Evolutionary conservation across 2,113 vertebrate species (phyloP).

Genomic region (Anseranas semipalmata): DNA sequence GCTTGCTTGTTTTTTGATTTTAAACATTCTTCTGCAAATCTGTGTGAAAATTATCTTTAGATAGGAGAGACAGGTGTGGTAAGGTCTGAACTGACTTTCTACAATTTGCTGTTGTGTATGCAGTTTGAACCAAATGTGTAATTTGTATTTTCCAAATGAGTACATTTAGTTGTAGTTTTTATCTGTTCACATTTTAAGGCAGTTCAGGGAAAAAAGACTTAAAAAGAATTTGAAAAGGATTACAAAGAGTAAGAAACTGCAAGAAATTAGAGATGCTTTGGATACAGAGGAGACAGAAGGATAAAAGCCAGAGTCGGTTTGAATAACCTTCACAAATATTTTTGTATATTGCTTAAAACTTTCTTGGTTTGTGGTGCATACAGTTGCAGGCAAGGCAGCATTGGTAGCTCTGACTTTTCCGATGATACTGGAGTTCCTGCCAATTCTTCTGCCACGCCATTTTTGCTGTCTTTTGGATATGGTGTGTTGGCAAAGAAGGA

Average conservation of each 20-base stretch:
- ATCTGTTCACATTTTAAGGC: background rate
- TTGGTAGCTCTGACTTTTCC: constrained; percentile 71
- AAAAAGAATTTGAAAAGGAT: background rate
- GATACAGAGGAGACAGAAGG: background rate
- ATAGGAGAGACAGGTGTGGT: background rate
- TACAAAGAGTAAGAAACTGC: background rate
- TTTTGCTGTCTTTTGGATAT: constrained; percentile 57
- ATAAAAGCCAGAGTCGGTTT: background rate
- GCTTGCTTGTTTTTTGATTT: background rate
- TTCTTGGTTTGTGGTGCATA: background rate
- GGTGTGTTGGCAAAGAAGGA: background rate
- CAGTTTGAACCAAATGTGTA: background rate
- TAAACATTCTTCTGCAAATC: background rate
- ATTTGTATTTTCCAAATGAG: background rate
- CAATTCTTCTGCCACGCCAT: constrained; percentile 73
- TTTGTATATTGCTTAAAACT: background rate
- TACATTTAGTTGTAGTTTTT: background rate
- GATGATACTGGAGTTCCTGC: constrained; percentile 74
- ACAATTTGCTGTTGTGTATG: background rate
- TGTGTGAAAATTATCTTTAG: background rate
- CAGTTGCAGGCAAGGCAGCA: constrained; percentile 65
- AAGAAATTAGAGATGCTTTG: background rate
- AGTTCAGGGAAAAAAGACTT: background rate
- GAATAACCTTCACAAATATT: background rate
- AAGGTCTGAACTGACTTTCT: background rate